A percentile compares a stretch with the other conserved stretches of the same genome.
Conservation (phyloP, 1,140 invertebrate genomes). For the Liolophura sinensis region DNA sequence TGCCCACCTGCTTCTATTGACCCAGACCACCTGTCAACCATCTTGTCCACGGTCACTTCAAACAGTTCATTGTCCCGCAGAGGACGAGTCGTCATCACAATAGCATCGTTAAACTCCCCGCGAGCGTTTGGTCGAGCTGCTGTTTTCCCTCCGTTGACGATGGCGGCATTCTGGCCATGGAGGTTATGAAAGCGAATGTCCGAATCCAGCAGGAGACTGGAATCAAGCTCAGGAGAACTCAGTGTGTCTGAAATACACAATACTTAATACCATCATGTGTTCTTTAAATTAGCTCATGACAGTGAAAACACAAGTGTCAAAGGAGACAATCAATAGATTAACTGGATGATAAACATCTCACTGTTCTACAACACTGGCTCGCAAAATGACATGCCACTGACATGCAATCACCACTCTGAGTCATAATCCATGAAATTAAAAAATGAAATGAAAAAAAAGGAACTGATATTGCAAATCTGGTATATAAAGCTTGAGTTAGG, state of each 20-base stretch:
- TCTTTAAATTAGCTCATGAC: too few relatives aligned
- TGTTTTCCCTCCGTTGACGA: constrained; percentile 84
- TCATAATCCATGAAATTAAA: too few relatives aligned
- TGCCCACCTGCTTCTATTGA: constrained; percentile 80
- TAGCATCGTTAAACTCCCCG: constrained; percentile 92
- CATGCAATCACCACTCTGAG: too few relatives aligned
- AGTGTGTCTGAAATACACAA: constrained; percentile 31
- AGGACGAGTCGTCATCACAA: constrained; percentile 86
- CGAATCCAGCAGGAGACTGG: constrained; percentile 36
- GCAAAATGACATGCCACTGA: too few relatives aligned
- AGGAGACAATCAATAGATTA: too few relatives aligned
- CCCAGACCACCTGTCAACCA: constrained; percentile 90
- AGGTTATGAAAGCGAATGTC: constrained; percentile 82
- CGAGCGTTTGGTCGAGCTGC: constrained; percentile 80
- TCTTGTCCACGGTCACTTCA: constrained; percentile 86
- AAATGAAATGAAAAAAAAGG: too few relatives aligned
- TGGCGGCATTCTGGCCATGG: constrained; percentile 85
- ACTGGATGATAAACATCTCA: too few relatives aligned
- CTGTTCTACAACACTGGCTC: too few relatives aligned
- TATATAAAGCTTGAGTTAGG: too few relatives aligned
- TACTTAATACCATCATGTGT: background rate
- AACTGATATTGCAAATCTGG: too few relatives aligned
- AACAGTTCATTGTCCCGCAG: constrained; percentile 89
- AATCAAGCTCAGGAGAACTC: constrained; percentile 44
- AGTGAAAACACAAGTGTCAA: too few relatives aligned